Conservation (phyloP, 2,797 vertebrate genomes). For the Limnodromus scolopaceus region DNA sequence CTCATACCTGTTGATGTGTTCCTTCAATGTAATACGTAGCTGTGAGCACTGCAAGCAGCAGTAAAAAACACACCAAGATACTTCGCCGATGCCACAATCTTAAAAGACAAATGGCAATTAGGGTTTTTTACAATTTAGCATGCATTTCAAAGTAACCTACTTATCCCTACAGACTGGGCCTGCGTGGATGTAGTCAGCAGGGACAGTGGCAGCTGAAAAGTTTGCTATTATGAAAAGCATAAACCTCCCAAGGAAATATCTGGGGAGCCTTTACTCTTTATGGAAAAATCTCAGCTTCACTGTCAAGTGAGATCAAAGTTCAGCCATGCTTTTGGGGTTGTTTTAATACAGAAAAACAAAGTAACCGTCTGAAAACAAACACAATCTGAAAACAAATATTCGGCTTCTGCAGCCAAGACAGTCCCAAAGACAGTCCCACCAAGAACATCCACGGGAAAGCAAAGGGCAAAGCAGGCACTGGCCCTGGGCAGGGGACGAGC, state of each 20-base stretch:
- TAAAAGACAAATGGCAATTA: constrained; percentile 57
- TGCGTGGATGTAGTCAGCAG: not conserved
- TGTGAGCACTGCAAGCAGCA: constrained; percentile 86
- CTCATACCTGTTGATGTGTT: constrained; percentile 90
- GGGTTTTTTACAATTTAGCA: not conserved
- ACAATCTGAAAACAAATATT: not conserved
- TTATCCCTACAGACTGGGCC: not conserved
- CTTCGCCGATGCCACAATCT: constrained; percentile 92
- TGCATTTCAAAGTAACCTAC: not conserved
- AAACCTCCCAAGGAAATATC: not conserved
- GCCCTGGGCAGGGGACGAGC: not conserved
- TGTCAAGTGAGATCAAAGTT: not conserved
- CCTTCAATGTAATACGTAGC: constrained; percentile 92
- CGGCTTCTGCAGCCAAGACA: not conserved
- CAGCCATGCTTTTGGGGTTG: not conserved
- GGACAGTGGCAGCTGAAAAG: not conserved
- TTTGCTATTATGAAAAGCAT: not conserved
- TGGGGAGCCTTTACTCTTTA: not conserved
- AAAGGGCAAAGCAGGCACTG: not conserved
- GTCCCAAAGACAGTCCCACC: not conserved
- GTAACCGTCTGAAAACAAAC: not conserved
- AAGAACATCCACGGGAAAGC: not conserved
- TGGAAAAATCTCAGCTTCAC: not conserved
- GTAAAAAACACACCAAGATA: constrained; percentile 81
- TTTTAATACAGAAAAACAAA: not conserved